Evolutionary conservation across 2,113 vertebrate genomes (phyloP).

Genomic region (Ifrita kowaldi): DNA sequence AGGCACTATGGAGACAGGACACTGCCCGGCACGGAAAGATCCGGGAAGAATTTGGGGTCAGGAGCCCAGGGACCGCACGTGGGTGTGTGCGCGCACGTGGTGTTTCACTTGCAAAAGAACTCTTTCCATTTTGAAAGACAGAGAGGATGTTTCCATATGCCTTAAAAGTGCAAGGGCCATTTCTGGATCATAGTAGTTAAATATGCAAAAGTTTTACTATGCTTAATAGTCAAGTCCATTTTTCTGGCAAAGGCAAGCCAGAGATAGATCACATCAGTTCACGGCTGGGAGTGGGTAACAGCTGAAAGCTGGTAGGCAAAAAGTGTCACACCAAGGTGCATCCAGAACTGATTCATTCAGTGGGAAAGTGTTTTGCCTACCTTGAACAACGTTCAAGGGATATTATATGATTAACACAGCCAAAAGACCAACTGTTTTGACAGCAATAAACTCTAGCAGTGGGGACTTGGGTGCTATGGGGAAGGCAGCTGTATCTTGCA

Average conservation of each 20-base stretch:
- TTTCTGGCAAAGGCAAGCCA: slow-evolving; percentile 54
- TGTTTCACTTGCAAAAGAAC: background rate
- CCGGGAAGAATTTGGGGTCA: background rate
- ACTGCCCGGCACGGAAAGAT: background rate
- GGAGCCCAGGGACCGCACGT: background rate
- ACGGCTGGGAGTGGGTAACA: background rate
- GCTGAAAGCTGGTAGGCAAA: slow-evolving; percentile 33
- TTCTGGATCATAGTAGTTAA: slow-evolving; percentile 63
- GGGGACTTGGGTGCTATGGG: background rate
- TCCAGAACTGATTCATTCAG: slow-evolving; percentile 38
- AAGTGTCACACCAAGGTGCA: slow-evolving; percentile 42
- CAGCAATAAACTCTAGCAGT: background rate
- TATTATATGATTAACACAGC: background rate
- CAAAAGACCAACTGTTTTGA: background rate
- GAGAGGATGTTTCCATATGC: slow-evolving; percentile 56
- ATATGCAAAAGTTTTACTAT: slow-evolving; percentile 14
- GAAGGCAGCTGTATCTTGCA: background rate
- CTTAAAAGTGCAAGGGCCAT: slow-evolving; percentile 67
- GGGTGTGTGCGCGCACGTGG: accelerated
- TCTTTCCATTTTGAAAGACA: slow-evolving; percentile 58
- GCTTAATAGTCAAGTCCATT: slow-evolving; percentile 51
- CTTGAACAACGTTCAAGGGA: background rate
- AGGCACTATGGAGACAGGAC: background rate
- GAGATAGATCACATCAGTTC: slow-evolving; percentile 13
- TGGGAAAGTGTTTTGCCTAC: slow-evolving; percentile 31